Conservation (phyloP, 2,797 vertebrate genomes). For the Heteromormyrus szaboi region DNA sequence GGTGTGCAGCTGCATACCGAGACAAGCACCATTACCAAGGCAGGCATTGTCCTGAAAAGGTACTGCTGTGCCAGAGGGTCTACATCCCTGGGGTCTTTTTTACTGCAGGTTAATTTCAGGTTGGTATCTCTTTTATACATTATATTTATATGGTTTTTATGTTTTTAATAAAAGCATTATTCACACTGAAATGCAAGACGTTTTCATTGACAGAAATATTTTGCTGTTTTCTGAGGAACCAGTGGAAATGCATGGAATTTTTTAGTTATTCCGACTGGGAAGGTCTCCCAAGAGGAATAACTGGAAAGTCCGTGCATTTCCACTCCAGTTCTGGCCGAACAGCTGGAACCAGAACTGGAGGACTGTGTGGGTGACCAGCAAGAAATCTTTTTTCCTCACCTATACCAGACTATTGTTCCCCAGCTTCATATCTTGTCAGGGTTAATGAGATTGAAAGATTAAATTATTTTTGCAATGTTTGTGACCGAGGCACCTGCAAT, state of each 20-base stretch:
- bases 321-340: conserved; percentile 13
- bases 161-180: not conserved
- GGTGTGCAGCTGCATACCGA: conserved; percentile 17
- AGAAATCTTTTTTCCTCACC: not conserved
- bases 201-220: not conserved
- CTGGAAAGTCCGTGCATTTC: no score
- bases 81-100: conserved; percentile 23
- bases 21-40: conserved; percentile 7
- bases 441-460: not conserved
- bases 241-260: conserved; percentile 25
- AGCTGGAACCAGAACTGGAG: conserved; percentile 25
- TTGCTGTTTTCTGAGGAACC: conserved; percentile 12
- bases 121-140: not conserved
- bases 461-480: not conserved
- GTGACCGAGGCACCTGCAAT: not conserved
- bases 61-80: conserved; percentile 22
- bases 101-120: conserved; percentile 26
- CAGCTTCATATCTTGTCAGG: not conserved
- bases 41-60: not conserved
- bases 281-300: no score
- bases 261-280: conserved; percentile 27
- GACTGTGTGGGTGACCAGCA: conserved; percentile 1
- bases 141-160: not conserved
- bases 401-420: not conserved
- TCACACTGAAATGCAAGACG: not conserved